These are phyloP conservation scores for Nycticebus coucang DNA, from an alignment of 2,113 vertebrate genomes.

Conservation along the genomic window DNA sequence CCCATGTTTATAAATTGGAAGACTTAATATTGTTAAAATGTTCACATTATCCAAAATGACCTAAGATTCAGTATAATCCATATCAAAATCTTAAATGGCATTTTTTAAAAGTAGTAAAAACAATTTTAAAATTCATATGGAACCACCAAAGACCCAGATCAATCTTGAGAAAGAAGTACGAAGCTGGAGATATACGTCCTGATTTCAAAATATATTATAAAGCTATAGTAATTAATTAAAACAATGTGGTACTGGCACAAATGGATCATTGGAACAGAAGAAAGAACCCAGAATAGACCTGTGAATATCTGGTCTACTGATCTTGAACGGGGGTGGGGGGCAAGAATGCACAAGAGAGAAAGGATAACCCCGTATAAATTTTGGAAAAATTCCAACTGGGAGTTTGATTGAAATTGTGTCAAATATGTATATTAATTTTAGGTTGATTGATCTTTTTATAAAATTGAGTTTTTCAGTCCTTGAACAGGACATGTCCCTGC, in stretches of 20 bases:
- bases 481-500: not conserved
- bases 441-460: not conserved
- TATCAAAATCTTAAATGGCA: not conserved
- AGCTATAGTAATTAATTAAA: not conserved
- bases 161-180: not conserved
- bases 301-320: not conserved
- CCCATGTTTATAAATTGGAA: not conserved
- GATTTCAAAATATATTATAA: not conserved
- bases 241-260: not conserved
- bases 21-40: not conserved
- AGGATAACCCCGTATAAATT: not conserved
- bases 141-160: not conserved
- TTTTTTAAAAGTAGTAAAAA: not conserved
- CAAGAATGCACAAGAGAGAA: not conserved
- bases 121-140: not conserved
- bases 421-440: not conserved
- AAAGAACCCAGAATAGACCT: not conserved
- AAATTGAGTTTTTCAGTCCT: not conserved
- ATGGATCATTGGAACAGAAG: not conserved
- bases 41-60: not conserved
- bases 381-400: not conserved
- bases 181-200: not conserved
- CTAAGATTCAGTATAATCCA: not conserved
- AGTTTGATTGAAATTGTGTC: not conserved
- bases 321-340: not conserved